A percentile compares a stretch with the other conserved stretches of the same genome.
Conservation (phyloP, 2,888 invertebrate species). For the Cancer borealis region DNA sequence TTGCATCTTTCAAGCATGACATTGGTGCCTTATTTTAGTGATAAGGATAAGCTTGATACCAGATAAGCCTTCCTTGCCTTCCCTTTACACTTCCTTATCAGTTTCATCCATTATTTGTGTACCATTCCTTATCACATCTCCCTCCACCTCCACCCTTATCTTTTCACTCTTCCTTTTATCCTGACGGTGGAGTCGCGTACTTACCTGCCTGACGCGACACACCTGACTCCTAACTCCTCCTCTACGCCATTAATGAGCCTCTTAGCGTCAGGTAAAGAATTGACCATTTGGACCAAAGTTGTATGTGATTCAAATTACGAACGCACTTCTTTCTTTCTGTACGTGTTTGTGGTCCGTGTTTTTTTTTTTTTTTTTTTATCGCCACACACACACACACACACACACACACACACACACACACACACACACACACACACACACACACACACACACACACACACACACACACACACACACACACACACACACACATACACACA, state of each 20-base stretch:
- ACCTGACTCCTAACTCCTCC: not conserved
- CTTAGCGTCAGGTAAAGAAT: not conserved
- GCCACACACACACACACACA: not conserved
- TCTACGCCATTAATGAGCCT: not conserved
- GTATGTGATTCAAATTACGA: not conserved
- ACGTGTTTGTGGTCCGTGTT: not conserved
- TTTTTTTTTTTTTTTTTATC: no score
- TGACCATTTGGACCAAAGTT: not conserved
- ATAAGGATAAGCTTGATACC: not conserved
- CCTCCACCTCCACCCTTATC: no score
- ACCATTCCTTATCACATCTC: not conserved
- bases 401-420: not conserved
- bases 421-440: not conserved
- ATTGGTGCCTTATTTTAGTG: no score
- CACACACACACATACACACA: not conserved
- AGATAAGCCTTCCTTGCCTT: not conserved
- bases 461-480: slow-evolving; percentile 3
- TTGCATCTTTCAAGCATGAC: not conserved
- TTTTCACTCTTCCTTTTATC: not conserved
- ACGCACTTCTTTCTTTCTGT: not conserved
- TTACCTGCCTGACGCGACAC: not conserved
- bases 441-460: slow-evolving; percentile 1
- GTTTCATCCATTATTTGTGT: no score
- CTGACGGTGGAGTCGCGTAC: not conserved
- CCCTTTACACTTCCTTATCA: not conserved